These are phyloP conservation scores for Schizopygopsis pylzovi DNA, from an alignment of 2,797 vertebrate species.

Conservation along the genomic window DNA sequence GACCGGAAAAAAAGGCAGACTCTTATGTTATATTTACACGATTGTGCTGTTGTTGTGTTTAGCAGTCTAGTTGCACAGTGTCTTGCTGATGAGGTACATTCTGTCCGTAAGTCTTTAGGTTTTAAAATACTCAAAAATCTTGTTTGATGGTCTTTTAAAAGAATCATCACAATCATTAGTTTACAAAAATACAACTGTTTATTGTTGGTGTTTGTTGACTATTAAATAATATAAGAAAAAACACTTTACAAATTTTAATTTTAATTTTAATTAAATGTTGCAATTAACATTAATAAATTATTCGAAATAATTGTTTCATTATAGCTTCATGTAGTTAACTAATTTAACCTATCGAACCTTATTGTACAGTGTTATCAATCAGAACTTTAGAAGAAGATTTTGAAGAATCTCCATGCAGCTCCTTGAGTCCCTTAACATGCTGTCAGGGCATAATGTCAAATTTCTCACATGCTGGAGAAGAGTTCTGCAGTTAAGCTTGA, in stretches of 20 bases:
- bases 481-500: constrained; percentile 2
- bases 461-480: not conserved
- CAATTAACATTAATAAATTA: not conserved
- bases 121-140: not conserved
- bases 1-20: not conserved
- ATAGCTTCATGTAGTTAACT: not conserved
- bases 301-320: not conserved
- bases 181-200: too few species aligned
- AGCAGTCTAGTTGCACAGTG: not conserved
- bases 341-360: not conserved
- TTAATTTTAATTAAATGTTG: too few species aligned
- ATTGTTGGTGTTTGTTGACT: too few species aligned
- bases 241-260: too few species aligned
- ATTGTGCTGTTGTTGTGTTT: not conserved
- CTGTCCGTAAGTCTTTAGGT: not conserved
- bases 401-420: not conserved
- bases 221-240: too few species aligned
- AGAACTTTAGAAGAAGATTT: not conserved
- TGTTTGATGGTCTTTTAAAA: not conserved
- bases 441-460: not conserved
- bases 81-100: not conserved
- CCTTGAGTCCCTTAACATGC: not conserved
- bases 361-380: not conserved
- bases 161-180: not conserved
- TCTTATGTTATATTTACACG: not conserved